phyloP scores from a whole-genome alignment of 2,113 vertebrate species.

The Desmodus rotundus region DNA sequence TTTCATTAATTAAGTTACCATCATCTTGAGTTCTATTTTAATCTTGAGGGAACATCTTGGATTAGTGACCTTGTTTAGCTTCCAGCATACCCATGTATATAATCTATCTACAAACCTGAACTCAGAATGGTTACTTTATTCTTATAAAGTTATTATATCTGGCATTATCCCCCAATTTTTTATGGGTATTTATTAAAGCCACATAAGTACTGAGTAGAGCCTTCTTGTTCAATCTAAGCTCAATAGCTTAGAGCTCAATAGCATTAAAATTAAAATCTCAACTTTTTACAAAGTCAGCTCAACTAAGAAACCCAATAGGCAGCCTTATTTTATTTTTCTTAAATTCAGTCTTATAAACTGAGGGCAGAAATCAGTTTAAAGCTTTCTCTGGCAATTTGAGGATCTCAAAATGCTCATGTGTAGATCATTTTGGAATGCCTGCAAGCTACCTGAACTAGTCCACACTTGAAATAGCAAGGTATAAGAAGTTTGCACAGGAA shows the following conservation, averaged over 20 bases:
- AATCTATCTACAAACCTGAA: neutral
- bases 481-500: neutral
- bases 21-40: neutral
- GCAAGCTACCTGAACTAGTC: conserved; percentile 16
- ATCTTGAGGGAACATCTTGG: neutral
- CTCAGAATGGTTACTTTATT: conserved; percentile 11
- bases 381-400: neutral
- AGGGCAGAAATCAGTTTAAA: neutral
- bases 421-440: conserved; percentile 17
- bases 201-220: neutral
- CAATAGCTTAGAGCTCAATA: neutral
- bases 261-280: conserved; percentile 4
- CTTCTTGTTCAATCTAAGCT: neutral
- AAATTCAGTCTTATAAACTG: neutral
- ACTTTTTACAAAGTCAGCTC: neutral
- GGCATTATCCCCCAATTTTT: neutral
- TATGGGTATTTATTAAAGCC: neutral
- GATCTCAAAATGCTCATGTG: neutral
- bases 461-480: conserved; percentile 38
- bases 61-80: neutral
- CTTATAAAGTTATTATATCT: conserved; percentile 6
- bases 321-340: neutral
- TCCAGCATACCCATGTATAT: neutral
- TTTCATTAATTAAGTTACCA: neutral
- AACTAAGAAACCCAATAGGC: neutral